Conservation (phyloP, 1,140 invertebrate genomes). For the Drosophila bifasciata region DNA sequence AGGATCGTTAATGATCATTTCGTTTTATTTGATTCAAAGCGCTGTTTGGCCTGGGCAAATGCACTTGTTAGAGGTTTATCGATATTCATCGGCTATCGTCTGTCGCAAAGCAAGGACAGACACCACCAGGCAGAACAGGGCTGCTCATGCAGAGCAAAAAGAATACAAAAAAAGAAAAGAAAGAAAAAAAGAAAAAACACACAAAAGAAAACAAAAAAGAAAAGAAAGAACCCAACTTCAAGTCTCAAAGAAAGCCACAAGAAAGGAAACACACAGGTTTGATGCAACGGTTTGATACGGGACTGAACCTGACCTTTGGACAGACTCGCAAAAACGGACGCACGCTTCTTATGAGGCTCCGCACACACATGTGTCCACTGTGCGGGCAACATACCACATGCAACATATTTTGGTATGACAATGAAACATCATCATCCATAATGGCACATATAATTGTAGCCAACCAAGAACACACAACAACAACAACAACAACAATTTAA, state of each 20-base stretch:
- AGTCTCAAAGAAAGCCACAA: slow-evolving; percentile 13
- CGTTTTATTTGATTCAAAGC: background rate
- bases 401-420: too few species aligned
- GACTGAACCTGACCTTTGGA: too few species aligned
- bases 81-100: background rate
- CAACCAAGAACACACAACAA: slow-evolving; percentile 2
- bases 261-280: background rate
- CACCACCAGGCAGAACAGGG: slow-evolving; percentile 7
- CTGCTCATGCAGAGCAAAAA: slow-evolving; percentile 16
- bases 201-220: background rate
- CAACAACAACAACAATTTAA: slow-evolving; percentile 14
- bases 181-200: background rate
- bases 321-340: too few species aligned
- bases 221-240: background rate
- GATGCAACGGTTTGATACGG: background rate
- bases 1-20: too few species aligned
- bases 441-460: background rate
- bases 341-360: too few species aligned
- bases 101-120: slow-evolving; percentile 6
- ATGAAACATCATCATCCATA: slow-evolving; percentile 2
- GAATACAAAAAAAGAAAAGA: background rate
- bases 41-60: slow-evolving; percentile 45
- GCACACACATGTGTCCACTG: too few species aligned
- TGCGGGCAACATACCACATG: too few species aligned
- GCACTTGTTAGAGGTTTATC: slow-evolving; percentile 17